Base-by-base conservation (phyloP, 2,797 vertebrate genomes). In the Chelidonichthys spinosus region DNA sequence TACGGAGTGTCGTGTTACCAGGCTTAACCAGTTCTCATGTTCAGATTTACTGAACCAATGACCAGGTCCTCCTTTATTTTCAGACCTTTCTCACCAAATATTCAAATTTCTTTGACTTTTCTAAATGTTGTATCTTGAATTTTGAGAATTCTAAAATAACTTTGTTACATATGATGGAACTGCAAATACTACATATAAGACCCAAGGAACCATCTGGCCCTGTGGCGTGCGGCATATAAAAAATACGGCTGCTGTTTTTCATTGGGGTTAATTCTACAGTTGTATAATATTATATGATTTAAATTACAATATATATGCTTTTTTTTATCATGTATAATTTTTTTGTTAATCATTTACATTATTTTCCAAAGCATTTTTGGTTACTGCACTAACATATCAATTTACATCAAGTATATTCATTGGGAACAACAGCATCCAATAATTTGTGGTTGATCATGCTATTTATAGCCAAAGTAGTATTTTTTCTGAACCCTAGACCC, bases 1-100 rank as follows among this genome's bases (percentile, higher is more conserved):
- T 25, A 55, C n/a, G 36, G 39, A 32, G 50, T 58, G 36, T 81
- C 11, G 42, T 8, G 11, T 83, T 65, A 70, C 77, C 8, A 40
- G 18, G n/a, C 55, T 43, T 3, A 17, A 14, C 11, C 55, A 32
- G 33, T 33, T n/a, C 39, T 69, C n/a, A 15, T 46, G 64, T 72
- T 67, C 15, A 35, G 4, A 36, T 35, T 53, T 15, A 47, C 42
- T 13, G 14, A 39, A 44, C 15, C 9, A 54, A 70, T 25, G 74
- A 14, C 13, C n/a, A 35, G 4, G 4, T 52, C 25, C 25, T 25
- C 25, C 25, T 25, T 25, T 25, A 1, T 25, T 25, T 25, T 25
- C 10, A 46, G 32, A 15, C n/a, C 37, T 55, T 52, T 54, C 10
- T 43, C 63, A 59, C 13, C 15, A 59, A 15, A 42, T 60, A 47